Evolutionary conservation across 2,888 invertebrate genomes (phyloP).

Genomic region (Cryptosula pallasiana): DNA sequence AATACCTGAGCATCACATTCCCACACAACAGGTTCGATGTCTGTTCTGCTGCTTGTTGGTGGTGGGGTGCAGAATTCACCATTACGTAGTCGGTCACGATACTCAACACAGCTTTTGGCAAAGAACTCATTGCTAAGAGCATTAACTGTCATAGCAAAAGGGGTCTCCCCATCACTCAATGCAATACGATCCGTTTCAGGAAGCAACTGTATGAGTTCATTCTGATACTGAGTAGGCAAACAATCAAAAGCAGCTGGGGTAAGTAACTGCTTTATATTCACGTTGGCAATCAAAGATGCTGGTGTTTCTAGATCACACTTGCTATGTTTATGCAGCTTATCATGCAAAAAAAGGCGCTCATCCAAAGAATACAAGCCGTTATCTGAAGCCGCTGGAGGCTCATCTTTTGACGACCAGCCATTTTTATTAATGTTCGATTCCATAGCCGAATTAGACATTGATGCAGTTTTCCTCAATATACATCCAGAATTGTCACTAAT

Average conservation of each 20-base stretch:
- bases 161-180: not conserved
- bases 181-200: conserved; percentile 15
- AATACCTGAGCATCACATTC: conserved; percentile 12
- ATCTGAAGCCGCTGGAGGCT: not conserved
- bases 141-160: conserved; percentile 20
- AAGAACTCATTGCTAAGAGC: conserved; percentile 20
- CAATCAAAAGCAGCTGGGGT: conserved; percentile 21
- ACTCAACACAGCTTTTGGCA: conserved; percentile 22
- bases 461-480: not conserved
- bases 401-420: not conserved
- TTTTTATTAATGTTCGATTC: not conserved
- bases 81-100: conserved; percentile 11
- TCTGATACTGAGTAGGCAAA: conserved; percentile 10
- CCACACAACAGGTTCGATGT: conserved; percentile 9
- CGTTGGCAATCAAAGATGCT: conserved; percentile 5
- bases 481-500: not conserved
- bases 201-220: conserved; percentile 2
- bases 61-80: not conserved
- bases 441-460: not conserved
- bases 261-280: conserved; percentile 20
- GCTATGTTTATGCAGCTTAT: not conserved
- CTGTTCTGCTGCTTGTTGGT: conserved; percentile 3
- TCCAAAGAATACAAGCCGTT: not conserved
- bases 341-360: not conserved
- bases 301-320: conserved; percentile 10